phyloP scores from a whole-genome alignment of 2,797 vertebrate species.

The Hippocampus kuda region DNA sequence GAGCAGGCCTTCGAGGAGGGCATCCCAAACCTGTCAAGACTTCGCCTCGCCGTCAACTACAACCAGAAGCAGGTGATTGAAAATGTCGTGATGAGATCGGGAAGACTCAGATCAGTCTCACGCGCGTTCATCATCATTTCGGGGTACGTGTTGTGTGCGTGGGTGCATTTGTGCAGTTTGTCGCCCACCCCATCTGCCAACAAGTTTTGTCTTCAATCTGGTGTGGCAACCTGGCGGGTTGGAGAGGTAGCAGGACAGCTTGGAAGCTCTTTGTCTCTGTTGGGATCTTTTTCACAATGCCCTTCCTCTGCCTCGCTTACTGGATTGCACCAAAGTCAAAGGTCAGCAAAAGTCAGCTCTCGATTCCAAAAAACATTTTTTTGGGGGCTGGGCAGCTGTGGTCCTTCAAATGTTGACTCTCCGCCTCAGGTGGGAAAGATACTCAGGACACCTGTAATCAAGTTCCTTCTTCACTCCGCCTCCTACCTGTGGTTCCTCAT shows the following conservation, averaged over 20 bases:
- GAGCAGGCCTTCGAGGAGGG: slow-evolving; percentile 80
- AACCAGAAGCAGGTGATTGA: slow-evolving; percentile 78
- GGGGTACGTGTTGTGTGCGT: too few species aligned
- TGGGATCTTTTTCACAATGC: slow-evolving; percentile 82
- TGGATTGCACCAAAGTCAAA: slow-evolving; percentile 83
- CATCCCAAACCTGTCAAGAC: slow-evolving; percentile 79
- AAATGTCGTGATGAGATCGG: background rate
- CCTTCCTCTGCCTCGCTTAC: slow-evolving; percentile 77
- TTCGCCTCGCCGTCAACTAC: slow-evolving; percentile 79
- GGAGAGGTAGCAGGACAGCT: slow-evolving; percentile 74
- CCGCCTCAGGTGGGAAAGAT: slow-evolving; percentile 68
- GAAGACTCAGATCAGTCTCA: background rate
- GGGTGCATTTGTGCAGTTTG: slow-evolving; percentile 64
- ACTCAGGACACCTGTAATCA: slow-evolving; percentile 79
- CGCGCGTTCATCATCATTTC: background rate
- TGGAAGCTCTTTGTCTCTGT: slow-evolving; percentile 79
- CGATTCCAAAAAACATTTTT: too few species aligned
- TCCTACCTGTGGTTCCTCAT: slow-evolving; percentile 89
- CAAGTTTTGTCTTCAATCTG: slow-evolving; percentile 87
- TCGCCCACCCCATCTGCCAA: slow-evolving; percentile 85
- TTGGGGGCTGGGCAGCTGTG: background rate
- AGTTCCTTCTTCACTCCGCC: slow-evolving; percentile 82
- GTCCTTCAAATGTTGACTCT: background rate
- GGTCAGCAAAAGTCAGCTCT: slow-evolving; percentile 46
- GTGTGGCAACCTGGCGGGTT: slow-evolving; percentile 75